Base-by-base conservation (phyloP, 2,888 invertebrate genomes). In the Bimastos eiseni region DNA sequence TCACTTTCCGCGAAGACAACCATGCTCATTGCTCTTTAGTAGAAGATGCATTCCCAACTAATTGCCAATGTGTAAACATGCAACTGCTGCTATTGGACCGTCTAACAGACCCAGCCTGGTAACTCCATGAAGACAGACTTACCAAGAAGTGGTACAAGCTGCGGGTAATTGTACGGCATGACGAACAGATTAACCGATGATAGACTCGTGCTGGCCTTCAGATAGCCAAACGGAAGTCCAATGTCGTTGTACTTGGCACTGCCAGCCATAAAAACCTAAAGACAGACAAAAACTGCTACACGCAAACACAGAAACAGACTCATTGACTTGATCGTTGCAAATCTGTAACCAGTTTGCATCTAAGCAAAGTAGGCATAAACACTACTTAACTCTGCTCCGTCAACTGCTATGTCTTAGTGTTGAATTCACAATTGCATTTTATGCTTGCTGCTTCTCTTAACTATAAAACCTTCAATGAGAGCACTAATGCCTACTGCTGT, bases 131-230 rank as follows among this genome's bases (percentile, higher is more conserved):
- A 44, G 49, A 49, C 89, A 86, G 44, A 93, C 94, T 94, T 94
- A 94, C 96, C 95, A 44, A 99, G 95, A 21, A 99, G 95, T 0
- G 98, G 98, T 94, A 99, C 95, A 55, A 99, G 95, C 70, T 98
- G 97, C 2, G 99, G 99, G 95, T 99, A 99, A 96, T 99, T 99
- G 96, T 99, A 99, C 41, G 99, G 99, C 96, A 99, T 97, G 13
- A 99, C 98, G 95, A 98, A 98, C 92, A 99, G 96, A 96, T 99
- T 99, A 83, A 99, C 99, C 94, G 98, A 98, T 0, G 97, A 97
- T 92, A 99, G 96, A 94, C 97, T 98, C 13, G 98, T 98, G 93
- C 98, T 98, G 0, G 99, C 98, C 95, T 99, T 99, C 91, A 99
- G 95, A 95, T 99, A 99, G 33, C 99, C 99, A 95, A 99, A 99